Evolutionary conservation across 2,888 invertebrate species (phyloP).

Genomic region (Steromphala cineraria): DNA sequence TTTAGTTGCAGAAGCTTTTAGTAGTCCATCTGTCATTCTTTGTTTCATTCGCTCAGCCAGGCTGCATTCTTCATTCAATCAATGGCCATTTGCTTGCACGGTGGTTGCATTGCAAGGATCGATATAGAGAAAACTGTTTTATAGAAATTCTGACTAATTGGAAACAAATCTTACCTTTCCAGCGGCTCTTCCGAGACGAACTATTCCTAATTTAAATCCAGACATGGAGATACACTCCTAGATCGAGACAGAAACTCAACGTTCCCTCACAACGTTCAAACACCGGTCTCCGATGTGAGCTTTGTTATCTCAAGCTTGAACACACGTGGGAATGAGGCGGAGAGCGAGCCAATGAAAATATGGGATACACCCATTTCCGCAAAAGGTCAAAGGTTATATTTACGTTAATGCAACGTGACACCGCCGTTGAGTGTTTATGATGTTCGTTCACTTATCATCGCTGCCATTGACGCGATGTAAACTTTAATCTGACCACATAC

Average conservation of each 20-base stretch:
- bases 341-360: slow-evolving; percentile 47
- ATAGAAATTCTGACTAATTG: not conserved
- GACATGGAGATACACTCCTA: slow-evolving; percentile 50
- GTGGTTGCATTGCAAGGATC: not conserved
- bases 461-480: not conserved
- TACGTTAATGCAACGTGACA: slow-evolving; percentile 40
- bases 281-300: slow-evolving; percentile 29
- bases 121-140: not conserved
- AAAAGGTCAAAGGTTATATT: slow-evolving; percentile 60
- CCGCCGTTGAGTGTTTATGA: not conserved
- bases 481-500: not conserved
- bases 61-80: not conserved
- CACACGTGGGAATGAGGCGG: slow-evolving; percentile 61
- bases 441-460: not conserved
- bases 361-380: slow-evolving; percentile 34
- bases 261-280: slow-evolving; percentile 12
- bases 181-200: slow-evolving; percentile 76
- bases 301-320: slow-evolving; percentile 46
- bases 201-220: slow-evolving; percentile 74
- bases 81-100: not conserved
- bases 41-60: not conserved
- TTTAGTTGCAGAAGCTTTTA: not conserved
- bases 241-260: slow-evolving; percentile 12
- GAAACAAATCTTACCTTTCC: slow-evolving; percentile 73
- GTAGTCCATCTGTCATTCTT: slow-evolving; percentile 3